These are phyloP conservation scores for Lathamus discolor DNA, from an alignment of 2,113 vertebrate genomes.

Conservation along the genomic window DNA sequence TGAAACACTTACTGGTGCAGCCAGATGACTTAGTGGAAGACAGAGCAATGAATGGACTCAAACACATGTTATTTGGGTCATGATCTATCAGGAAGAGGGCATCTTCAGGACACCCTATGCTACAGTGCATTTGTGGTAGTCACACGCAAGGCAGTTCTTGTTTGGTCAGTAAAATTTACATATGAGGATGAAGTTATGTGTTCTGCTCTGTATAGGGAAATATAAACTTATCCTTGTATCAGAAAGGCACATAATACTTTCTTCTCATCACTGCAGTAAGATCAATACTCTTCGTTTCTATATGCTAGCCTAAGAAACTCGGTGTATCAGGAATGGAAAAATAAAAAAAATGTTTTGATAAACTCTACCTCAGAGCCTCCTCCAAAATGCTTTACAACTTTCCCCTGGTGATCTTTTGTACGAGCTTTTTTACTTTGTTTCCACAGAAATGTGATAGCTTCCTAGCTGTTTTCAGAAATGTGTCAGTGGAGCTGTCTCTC, in stretches of 20 bases:
- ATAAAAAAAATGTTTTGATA: neutral
- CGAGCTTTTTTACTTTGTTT: neutral
- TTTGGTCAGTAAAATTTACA: neutral
- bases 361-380: neutral
- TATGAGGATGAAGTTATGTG: neutral
- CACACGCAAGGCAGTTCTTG: neutral
- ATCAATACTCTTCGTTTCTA: neutral
- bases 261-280: neutral
- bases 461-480: neutral
- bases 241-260: neutral
- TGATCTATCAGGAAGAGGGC: neutral
- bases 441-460: neutral
- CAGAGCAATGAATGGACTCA: neutral
- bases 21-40: neutral
- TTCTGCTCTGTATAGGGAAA: neutral
- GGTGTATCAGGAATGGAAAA: neutral
- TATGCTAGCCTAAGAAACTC: neutral
- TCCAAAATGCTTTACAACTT: neutral
- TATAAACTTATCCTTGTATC: neutral
- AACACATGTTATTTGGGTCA: slow-evolving; percentile 1
- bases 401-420: neutral
- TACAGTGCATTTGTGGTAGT: neutral
- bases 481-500: neutral
- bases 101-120: neutral
- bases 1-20: neutral